Percentiles rank a stretch among this genome's conserved stretches.
These are phyloP conservation scores for Meriones unguiculatus DNA, from an alignment of 2,113 vertebrate species.

Conservation along the genomic window DNA sequence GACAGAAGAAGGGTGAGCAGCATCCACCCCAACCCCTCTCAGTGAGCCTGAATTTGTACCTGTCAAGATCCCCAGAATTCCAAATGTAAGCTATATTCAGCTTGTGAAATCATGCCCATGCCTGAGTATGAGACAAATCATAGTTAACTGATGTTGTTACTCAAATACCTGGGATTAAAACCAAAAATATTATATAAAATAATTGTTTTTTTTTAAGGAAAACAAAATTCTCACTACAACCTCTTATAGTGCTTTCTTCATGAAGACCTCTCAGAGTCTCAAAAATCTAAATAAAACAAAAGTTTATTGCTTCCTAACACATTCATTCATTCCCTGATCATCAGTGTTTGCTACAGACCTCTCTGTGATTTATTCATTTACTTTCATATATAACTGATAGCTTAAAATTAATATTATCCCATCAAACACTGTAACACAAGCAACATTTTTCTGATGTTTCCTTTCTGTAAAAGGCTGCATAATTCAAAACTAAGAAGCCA, in stretches of 20 bases:
- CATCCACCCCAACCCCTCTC: too few species aligned
- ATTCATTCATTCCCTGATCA: neutral
- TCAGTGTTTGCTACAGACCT: neutral
- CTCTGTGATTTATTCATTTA: neutral
- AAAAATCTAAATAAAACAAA: neutral
- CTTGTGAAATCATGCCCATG: too few species aligned
- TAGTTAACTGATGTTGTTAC: too few species aligned
- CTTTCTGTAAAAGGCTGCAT: neutral
- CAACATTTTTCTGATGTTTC: neutral
- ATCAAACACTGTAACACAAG: neutral
- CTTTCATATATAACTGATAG: neutral
- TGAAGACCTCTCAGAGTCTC: neutral
- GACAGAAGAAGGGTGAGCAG: too few species aligned
- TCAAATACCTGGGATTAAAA: too few species aligned
- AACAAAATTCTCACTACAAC: too few species aligned
- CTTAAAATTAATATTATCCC: neutral
- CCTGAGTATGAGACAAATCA: too few species aligned
- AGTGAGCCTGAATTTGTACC: too few species aligned
- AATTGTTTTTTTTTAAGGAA: too few species aligned
- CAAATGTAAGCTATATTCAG: too few species aligned
- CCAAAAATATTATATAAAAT: too few species aligned
- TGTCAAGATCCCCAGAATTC: too few species aligned
- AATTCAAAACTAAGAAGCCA: neutral
- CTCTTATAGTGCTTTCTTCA: neutral
- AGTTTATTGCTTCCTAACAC: neutral